Conservation (phyloP, 2,888 invertebrate genomes). For the Scaptomyza flava region DNA sequence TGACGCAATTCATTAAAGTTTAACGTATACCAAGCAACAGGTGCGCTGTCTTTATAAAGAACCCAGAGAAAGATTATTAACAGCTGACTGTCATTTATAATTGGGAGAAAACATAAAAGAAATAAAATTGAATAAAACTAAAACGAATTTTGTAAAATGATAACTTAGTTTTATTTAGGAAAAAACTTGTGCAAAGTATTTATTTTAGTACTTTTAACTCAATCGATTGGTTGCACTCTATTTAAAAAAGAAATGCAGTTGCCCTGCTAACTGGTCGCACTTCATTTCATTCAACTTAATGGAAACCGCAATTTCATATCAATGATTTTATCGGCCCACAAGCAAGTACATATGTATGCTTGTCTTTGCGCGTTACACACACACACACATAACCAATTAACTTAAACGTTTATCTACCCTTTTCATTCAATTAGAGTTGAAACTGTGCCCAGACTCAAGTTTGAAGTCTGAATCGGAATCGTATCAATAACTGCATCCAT, state of each 20-base stretch:
- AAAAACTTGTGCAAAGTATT: neutral
- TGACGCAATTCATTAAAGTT: slow-evolving; percentile 69
- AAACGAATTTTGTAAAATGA: too few species aligned
- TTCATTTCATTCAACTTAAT: slow-evolving; percentile 16
- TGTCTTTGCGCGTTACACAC: slow-evolving; percentile 13
- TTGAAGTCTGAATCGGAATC: slow-evolving; percentile 29
- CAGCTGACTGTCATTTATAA: slow-evolving; percentile 14
- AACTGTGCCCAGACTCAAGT: slow-evolving; percentile 13
- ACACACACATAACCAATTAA: slow-evolving; percentile 62
- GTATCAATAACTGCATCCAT: slow-evolving; percentile 68
- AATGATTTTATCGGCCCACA: slow-evolving; percentile 40
- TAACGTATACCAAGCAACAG: slow-evolving; percentile 31
- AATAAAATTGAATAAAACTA: neutral
- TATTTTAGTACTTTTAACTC: neutral
- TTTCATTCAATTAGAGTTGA: slow-evolving; percentile 70
- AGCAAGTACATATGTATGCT: slow-evolving; percentile 1
- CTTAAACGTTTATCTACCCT: slow-evolving; percentile 67
- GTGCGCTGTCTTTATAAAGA: slow-evolving; percentile 27
- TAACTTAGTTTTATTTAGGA: neutral
- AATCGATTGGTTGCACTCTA: neutral
- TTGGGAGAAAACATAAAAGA: neutral
- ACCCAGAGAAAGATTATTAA: too few species aligned
- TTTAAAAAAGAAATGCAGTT: neutral
- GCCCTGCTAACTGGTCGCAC: slow-evolving; percentile 13
- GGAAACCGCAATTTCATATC: slow-evolving; percentile 23